Evolutionary conservation across 2,888 invertebrate genomes (phyloP), one percentile per base, ranked within the genome.

Genomic region (Pollenia labialis): DNA sequence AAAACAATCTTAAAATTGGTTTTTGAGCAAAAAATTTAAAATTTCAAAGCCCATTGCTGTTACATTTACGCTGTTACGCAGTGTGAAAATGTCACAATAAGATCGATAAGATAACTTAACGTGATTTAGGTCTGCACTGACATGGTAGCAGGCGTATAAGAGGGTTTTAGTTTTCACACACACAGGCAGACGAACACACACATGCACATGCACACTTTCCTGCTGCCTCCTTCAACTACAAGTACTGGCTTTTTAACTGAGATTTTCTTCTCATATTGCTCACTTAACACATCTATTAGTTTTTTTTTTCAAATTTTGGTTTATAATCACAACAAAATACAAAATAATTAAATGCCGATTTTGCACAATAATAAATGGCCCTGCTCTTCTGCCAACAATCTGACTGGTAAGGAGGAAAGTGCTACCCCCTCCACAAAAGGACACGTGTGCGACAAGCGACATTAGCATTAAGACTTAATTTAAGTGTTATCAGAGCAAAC

Each of bases 391-490:
- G 56, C 16, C 16, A 11, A 32, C 11, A 14, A 60, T 50, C 48
- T 44, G 66, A 32, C 23, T 14, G 42, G 18, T 50, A 48, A 42
- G 72, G 54, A 72, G 76, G 72, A 76, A 56, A 48, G 23, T 69
- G 16, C n/a, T 72, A 50, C 68, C 48, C 54, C 77, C 46, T 62
- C 54, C 7, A 69, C 42, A 68, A 50, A 89, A 87, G 87, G 91
- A 90, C 92, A 92, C 92, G 92, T 92, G 92, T 91, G 90, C 90
- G 89, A 91, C 91, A 91, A 89, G 90, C 89, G 91, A 90, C 91
- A 92, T 91, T 91, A 90, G 91, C 90, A 91, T 91, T 92, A 91
- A 91, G 91, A 92, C 92, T 92, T 91, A 91, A 92, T 92, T 92
- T 92, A 91, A 91, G 91, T 91, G 90, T 92, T 92, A 92, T 92